phyloP scores from a whole-genome alignment of 2,797 vertebrate genomes.

The Lagorchestes hirsutus region DNA sequence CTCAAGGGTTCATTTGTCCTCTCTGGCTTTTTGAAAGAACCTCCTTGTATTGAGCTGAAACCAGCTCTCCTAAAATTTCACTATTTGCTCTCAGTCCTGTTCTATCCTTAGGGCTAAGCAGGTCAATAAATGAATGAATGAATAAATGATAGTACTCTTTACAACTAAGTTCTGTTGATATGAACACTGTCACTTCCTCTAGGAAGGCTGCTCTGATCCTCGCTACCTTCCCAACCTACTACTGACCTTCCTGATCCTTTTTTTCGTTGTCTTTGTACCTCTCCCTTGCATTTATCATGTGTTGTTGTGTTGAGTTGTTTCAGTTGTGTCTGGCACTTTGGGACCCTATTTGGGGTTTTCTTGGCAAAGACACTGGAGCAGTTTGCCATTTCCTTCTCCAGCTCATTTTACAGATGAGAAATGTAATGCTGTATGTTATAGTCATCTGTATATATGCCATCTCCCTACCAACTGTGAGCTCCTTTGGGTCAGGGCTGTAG shows the following conservation, averaged over 20 bases:
- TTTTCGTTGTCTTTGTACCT: not conserved
- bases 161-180: not conserved
- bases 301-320: not conserved
- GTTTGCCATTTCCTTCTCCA: not conserved
- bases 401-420: not conserved
- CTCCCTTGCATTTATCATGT: not conserved
- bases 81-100: not conserved
- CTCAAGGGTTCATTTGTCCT: not conserved
- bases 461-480: not conserved
- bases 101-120: not conserved
- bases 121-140: not conserved
- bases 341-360: not conserved
- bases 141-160: not conserved
- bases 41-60: not conserved
- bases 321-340: not conserved
- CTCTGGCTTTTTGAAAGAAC: not conserved
- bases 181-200: not conserved
- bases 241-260: not conserved
- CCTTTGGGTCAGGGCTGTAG: not conserved
- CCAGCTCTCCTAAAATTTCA: not conserved
- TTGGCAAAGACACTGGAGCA: not conserved
- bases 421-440: not conserved
- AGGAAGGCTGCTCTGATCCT: not conserved
- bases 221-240: not conserved
- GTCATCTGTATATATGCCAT: not conserved